Evolutionary conservation across 2,113 vertebrate genomes (phyloP), one percentile per base, ranked within the genome.

Genomic region (Phalacrocorax brasilianus): DNA sequence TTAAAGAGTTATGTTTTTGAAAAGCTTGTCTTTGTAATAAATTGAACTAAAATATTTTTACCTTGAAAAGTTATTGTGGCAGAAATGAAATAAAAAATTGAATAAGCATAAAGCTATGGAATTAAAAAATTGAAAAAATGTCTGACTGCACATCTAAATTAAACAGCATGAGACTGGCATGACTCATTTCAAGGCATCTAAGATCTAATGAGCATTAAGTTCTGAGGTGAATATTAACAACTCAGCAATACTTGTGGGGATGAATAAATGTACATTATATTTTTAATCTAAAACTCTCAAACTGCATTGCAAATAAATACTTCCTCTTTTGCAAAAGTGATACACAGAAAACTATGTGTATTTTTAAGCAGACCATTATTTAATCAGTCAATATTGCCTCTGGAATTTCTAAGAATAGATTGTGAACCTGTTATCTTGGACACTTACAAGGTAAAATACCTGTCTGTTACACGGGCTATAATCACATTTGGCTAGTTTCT

Each of bases 171-270:
- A 92, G 72, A 91, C 38, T 94, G 67, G 12, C 38, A 50, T 49
- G 65, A 82, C 73, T 19, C 22, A 93, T 92, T 94, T 86, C 71
- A 91, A 92, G 83, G 65, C 62, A 86, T 95, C 94, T 94, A 91
- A 95, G 63, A 97, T 94, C 72, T 88, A 95, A 95, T 50, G 63
- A 91, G n/a, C 61, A 63, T 70, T 70, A 66, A 20, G 13, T 70
- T 85, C 56, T 33, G 87, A 93, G 73, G 18, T 78, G 88, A 93
- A 89, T 96, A 80, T 94, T 96, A 94, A 92, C 50, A 95, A 59
- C 66, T 28, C 55, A 88, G 52, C 65, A 89, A 82, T 94, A 89
- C 78, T 95, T 85, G 44, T 84, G 78, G 82, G 76, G 96, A 93
- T 94, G 56, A 92, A 78, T 93, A 86, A 44, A 49, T 33, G 14